Evolutionary conservation across 2,888 invertebrate genomes (phyloP), one percentile per base, ranked within the genome.

Genomic region (Allophyes oxyacanthae): DNA sequence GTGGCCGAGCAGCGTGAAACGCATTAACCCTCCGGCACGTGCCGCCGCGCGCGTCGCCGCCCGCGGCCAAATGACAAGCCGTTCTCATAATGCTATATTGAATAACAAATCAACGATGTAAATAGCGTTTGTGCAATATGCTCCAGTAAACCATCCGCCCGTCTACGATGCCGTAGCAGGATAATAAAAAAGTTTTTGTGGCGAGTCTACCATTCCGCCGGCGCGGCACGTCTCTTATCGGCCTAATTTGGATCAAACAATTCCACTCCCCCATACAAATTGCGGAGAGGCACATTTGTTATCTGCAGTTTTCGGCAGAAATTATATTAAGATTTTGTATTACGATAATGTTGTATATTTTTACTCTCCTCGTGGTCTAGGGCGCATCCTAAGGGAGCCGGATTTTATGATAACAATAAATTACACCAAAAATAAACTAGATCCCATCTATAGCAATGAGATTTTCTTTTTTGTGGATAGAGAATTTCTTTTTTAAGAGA

Each of bases 201-300:
- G 78, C 75, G 63, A 78, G 78, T 72, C 77, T 75, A 79, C 85
- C 81, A 83, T 87, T 84, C 71, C 76, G 82, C 67, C 72, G 75
- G 71, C 82, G 79, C 78, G 83, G 85, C 89, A 88, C 87, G 88
- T 84, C 81, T 82, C 88, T 90, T 91, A 91, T 91, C 90, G 83
- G 85, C 79, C 89, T 90, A 90, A 92, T 92, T 90, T 90, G 86
- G 88, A 91, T 91, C 89, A 90, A 89, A 90, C 90, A 88, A 89
- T 91, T 86, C 84, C 83, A 85, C 82, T 86, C 90, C 89, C 86
- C 85, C 81, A 83, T 81, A 88, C 88, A 89, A 90, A 87, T 89
- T 89, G 86, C 83, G 84, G 84, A 84, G 84, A 84, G 79, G 85
- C 87, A 86, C 88, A 90, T 91, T 90, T 87, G 88, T 89, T 91